Conservation (phyloP, 2,797 vertebrate genomes). For the Coccyzus lansbergi region DNA sequence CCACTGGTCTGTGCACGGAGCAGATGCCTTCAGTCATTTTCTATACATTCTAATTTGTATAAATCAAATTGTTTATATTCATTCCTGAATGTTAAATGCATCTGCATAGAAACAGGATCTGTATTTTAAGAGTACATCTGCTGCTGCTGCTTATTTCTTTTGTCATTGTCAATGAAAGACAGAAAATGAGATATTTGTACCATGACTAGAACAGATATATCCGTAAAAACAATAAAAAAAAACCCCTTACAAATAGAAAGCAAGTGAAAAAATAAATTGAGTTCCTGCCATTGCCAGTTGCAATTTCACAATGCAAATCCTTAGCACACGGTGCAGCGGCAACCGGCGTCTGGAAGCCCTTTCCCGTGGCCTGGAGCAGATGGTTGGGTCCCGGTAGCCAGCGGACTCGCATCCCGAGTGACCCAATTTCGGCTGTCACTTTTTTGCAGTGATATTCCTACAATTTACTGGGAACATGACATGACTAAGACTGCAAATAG, state of each 20-base stretch:
- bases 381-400: neutral
- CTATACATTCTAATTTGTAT: neutral
- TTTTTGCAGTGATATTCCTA: neutral
- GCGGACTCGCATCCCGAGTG: neutral
- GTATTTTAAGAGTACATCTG: constrained; percentile 62
- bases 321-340: neutral
- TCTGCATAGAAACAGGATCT: constrained; percentile 52
- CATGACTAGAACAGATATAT: constrained; percentile 23
- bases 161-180: constrained; percentile 51
- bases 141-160: constrained; percentile 44
- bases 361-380: neutral
- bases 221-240: constrained; percentile 9
- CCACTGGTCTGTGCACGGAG: neutral
- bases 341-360: neutral
- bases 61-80: constrained; percentile 33
- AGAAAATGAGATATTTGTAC: constrained; percentile 44
- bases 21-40: constrained; percentile 58
- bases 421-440: neutral
- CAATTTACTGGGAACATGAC: neutral
- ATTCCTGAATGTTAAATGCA: constrained; percentile 53
- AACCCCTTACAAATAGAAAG: neutral
- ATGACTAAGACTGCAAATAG: neutral
- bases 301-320: constrained; percentile 43
- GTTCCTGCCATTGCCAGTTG: constrained; percentile 10
- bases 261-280: constrained; percentile 41